Percentiles rank a stretch among this genome's conserved stretches.
Conservation (phyloP, 1,140 invertebrate species). For the Drosophila jambulina region DNA sequence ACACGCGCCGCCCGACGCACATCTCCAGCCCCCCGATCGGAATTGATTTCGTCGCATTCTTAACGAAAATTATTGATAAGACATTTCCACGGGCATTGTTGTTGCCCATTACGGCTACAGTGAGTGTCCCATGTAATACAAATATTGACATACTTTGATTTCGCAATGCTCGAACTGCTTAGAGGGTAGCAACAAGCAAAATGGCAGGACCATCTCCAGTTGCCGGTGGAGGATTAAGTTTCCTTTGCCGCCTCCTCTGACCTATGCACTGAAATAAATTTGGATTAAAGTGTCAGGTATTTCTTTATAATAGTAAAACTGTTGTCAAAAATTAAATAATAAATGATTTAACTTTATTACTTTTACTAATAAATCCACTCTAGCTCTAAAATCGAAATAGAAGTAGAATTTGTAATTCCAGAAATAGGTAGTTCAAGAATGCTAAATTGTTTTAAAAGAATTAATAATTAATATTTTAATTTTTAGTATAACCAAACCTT, state of each 20-base stretch:
- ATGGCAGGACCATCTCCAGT: slow-evolving; percentile 23
- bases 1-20: slow-evolving; percentile 62
- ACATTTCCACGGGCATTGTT: slow-evolving; percentile 58
- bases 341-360: too few species aligned
- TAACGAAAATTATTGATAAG: slow-evolving; percentile 81
- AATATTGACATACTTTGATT: slow-evolving; percentile 81
- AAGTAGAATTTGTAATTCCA: too few species aligned
- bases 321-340: neutral
- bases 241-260: slow-evolving; percentile 3
- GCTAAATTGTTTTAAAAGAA: too few species aligned
- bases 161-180: slow-evolving; percentile 39
- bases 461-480: neutral
- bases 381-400: too few species aligned
- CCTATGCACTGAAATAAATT: slow-evolving; percentile 13
- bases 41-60: slow-evolving; percentile 68
- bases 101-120: slow-evolving; percentile 36
- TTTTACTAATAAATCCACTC: too few species aligned
- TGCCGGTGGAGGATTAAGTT: slow-evolving; percentile 17
- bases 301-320: neutral
- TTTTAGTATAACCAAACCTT: too few species aligned
- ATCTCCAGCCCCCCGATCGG: slow-evolving; percentile 30
- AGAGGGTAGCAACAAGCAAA: slow-evolving; percentile 40
- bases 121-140: slow-evolving; percentile 70
- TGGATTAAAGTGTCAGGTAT: neutral
- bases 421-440: too few species aligned